Conservation (phyloP, 1,140 invertebrate species). For the Andrena cerasifolii region DNA sequence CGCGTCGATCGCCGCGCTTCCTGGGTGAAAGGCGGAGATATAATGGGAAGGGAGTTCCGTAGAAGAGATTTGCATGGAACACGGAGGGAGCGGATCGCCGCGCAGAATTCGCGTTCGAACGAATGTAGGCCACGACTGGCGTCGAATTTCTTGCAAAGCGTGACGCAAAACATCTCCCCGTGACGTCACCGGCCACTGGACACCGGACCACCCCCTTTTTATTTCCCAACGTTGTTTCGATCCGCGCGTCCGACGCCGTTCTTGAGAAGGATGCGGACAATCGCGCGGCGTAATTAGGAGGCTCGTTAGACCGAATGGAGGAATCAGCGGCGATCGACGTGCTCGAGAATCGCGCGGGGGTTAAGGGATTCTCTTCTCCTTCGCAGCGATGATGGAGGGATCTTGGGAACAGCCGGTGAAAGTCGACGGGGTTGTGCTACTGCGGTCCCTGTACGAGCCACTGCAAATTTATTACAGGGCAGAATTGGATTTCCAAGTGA, state of each 20-base stretch:
- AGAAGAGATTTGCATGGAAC: not conserved
- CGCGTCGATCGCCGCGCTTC: not conserved
- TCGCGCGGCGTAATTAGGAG: conserved; percentile 4
- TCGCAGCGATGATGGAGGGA: not conserved
- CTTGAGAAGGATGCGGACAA: too few relatives aligned
- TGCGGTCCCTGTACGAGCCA: not conserved
- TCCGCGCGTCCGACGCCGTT: not conserved
- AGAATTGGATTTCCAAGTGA: conserved; percentile 22
- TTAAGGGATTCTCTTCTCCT: not conserved
- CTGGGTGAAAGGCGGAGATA: too few relatives aligned
- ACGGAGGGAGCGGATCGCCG: conserved; percentile 32
- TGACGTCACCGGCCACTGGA: conserved; percentile 15
- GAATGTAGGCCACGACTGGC: conserved; percentile 12
- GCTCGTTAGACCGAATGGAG: conserved; percentile 5
- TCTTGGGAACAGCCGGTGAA: too few relatives aligned
- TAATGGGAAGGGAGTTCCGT: too few relatives aligned
- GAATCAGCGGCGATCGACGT: not conserved
- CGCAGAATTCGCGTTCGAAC: conserved; percentile 19
- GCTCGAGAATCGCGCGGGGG: too few relatives aligned
- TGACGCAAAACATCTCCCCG: not conserved
- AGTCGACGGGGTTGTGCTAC: not conserved
- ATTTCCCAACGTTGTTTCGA: not conserved
- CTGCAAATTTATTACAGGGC: conserved; percentile 26
- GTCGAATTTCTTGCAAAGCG: conserved; percentile 4
- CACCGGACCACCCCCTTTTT: not conserved